Evolutionary conservation across 2,888 invertebrate species (phyloP), one percentile per base, ranked within the genome.

Genomic region (Volucella bombylans): DNA sequence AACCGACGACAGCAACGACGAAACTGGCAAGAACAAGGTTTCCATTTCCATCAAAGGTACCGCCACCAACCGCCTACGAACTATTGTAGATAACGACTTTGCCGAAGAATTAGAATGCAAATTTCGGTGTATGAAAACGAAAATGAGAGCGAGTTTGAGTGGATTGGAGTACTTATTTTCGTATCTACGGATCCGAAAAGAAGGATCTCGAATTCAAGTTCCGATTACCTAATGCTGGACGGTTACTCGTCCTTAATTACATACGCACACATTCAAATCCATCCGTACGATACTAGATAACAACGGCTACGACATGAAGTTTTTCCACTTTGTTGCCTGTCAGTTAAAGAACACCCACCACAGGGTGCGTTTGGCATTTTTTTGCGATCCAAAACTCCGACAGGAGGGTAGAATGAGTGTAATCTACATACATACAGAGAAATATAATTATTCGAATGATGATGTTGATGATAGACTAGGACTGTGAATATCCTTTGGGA

Each of bases 71-170:
- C 31, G 45, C 52, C 54, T 52, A 50, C 57, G 52, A 62, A 69
- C 67, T n/a, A n/a, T n/a, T n/a, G n/a, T 74, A 78, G 78, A 64
- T 79, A 82, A 83, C 65, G 65, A 79, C 69, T 83, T 82, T 65
- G 62, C 80, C 61, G 67, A 76, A 76, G 72, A 85, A 81, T 85
- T 85, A 64, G 85, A 85, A 85, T 85, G 85, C 76, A 85, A 85
- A 80, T 85, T 77, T 39, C 55, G 67, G 49, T 12, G 52, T 47
- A 23, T 23, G 23, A 23, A 23, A 23, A 23, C 23, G 23, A 23
- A 23, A 23, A 23, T 4, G 23, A 23, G 23, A 23, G 23, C 3
- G 23, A 23, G 23, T 23, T 23, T 23, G 23, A 23, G 4, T 23
- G 3, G 4, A 23, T 1, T 23, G 23, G 23, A 23, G 23, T 23